Conservation (phyloP, 2,888 invertebrate species). For the Melanotus villosus region DNA sequence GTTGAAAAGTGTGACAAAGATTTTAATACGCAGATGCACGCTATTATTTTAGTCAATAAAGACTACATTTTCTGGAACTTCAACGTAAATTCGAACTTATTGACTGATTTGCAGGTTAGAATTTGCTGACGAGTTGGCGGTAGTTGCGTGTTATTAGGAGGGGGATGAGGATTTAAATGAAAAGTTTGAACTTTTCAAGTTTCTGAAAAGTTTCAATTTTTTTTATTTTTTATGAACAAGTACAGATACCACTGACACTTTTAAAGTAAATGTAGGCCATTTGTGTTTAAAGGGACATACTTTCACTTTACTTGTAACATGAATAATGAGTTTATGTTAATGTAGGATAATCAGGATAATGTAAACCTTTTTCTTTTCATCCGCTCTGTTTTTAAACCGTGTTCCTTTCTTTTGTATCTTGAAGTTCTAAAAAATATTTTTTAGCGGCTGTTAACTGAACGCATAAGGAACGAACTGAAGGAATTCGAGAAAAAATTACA, state of each 20-base stretch:
- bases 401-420: no score
- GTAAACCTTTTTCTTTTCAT: no score
- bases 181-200: neutral
- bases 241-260: no score
- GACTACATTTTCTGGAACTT: constrained; percentile 45
- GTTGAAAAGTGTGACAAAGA: constrained; percentile 49
- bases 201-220: neutral
- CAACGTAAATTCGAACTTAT: constrained; percentile 44
- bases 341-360: no score
- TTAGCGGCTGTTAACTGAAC: constrained; percentile 63
- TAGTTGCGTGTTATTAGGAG: neutral
- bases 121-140: neutral
- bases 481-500: constrained; percentile 61
- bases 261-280: no score
- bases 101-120: constrained; percentile 47
- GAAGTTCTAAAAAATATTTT: no score
- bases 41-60: constrained; percentile 53
- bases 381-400: no score
- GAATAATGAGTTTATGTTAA: no score
- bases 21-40: constrained; percentile 57
- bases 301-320: no score
- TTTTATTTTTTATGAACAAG: no score
- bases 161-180: neutral
- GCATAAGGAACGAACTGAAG: constrained; percentile 63
- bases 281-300: no score